Conservation (phyloP, 1,140 invertebrate species). For the Nymphalis io region DNA sequence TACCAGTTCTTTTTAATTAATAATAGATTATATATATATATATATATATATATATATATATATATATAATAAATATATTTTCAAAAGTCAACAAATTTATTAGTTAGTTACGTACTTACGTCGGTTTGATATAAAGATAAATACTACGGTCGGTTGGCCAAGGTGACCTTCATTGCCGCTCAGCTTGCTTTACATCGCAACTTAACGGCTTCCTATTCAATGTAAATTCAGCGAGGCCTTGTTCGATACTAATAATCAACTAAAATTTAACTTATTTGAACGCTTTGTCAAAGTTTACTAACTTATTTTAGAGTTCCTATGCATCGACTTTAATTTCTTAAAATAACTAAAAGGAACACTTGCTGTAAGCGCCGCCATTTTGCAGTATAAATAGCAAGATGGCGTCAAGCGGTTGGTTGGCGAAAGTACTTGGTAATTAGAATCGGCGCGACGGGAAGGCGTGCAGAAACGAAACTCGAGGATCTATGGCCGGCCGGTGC, state of each 20-base stretch:
- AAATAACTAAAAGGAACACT: conserved; percentile 71
- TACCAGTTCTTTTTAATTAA: too few relatives aligned
- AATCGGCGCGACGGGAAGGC: conserved; percentile 66
- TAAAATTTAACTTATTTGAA: conserved; percentile 11
- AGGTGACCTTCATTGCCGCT: conserved; percentile 66
- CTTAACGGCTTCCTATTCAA: conserved; percentile 71
- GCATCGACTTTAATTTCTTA: conserved; percentile 39
- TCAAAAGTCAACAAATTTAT: conserved; percentile 21
- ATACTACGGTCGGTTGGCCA: conserved; percentile 58
- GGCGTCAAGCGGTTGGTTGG: conserved; percentile 73
- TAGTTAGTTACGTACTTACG: conserved; percentile 12
- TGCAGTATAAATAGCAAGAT: conserved; percentile 79
- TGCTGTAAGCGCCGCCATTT: conserved; percentile 72
- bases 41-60: too few relatives aligned
- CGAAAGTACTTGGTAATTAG: conserved; percentile 79
- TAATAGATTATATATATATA: too few relatives aligned
- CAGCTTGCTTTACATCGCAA: conserved; percentile 65
- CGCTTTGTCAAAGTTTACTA: neutral
- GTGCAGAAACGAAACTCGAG: conserved; percentile 72
- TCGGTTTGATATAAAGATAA: conserved; percentile 46
- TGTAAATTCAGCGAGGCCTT: conserved; percentile 71
- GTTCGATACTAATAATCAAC: conserved; percentile 42
- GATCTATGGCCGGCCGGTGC: conserved; percentile 72
- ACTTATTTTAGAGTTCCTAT: conserved; percentile 11
- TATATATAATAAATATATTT: neutral